Evolutionary conservation across 2,797 vertebrate species (phyloP).

Genomic region (Leptatherina wallacei): DNA sequence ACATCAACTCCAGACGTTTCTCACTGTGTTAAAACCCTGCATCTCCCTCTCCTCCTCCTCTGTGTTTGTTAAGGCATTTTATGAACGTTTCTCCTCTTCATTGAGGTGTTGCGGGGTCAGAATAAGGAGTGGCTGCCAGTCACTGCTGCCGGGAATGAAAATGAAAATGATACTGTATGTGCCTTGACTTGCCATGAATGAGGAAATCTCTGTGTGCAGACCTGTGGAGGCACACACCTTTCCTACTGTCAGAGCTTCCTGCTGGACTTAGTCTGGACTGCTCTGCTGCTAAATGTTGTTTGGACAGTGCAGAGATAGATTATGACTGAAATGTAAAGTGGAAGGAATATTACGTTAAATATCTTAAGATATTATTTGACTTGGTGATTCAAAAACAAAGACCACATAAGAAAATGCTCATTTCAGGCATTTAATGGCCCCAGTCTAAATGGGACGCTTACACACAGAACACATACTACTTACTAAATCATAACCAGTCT

Average conservation of each 20-base stretch:
- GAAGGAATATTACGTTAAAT: background rate
- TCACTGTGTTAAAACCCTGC: conserved; percentile 87
- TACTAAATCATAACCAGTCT: background rate
- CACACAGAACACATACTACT: background rate
- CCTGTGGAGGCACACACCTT: conserved; percentile 32
- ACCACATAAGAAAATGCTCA: background rate
- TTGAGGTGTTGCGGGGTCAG: conserved; percentile 11
- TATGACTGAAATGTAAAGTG: conserved; percentile 12
- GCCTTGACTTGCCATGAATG: conserved; percentile 32
- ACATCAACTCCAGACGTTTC: conserved; percentile 94
- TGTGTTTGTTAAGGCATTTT: conserved; percentile 23
- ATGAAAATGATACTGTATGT: conserved; percentile 29
- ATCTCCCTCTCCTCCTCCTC: background rate
- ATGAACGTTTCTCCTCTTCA: conserved; percentile 12
- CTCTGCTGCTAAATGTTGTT: conserved; percentile 18
- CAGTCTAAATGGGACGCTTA: background rate
- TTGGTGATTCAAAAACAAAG: conserved; percentile 6
- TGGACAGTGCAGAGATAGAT: conserved; percentile 11
- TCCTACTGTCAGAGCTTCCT: conserved; percentile 27
- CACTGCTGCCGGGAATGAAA: conserved; percentile 15
- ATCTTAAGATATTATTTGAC: background rate
- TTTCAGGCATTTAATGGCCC: background rate
- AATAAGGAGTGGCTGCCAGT: conserved; percentile 13
- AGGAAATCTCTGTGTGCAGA: conserved; percentile 37
- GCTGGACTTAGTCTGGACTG: conserved; percentile 15